phyloP scores from a whole-genome alignment of 2,888 invertebrate genomes.

The Nephrocerus scutellatus region DNA sequence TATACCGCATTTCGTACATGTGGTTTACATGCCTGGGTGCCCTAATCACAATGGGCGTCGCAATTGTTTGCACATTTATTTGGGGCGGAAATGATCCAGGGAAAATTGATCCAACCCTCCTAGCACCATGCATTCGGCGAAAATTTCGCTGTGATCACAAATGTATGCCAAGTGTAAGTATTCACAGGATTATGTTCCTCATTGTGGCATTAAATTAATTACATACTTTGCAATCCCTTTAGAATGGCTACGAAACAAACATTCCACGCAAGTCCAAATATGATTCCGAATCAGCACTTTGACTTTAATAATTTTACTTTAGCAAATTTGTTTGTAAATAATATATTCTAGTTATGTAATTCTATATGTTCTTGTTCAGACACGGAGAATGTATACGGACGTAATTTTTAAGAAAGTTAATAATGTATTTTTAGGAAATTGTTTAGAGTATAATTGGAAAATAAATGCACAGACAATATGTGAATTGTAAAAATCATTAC shows the following conservation, averaged over 20 bases:
- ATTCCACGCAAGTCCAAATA: slow-evolving; percentile 32
- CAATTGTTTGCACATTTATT: slow-evolving; percentile 33
- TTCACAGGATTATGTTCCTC: neutral
- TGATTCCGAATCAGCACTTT: slow-evolving; percentile 33
- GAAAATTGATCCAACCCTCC: slow-evolving; percentile 53
- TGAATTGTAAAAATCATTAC: too few relatives aligned
- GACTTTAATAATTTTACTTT: too few relatives aligned
- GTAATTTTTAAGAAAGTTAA: too few relatives aligned
- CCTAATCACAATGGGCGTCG: slow-evolving; percentile 52
- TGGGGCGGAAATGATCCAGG: slow-evolving; percentile 51
- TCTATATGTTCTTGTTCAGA: too few relatives aligned
- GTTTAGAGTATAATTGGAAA: too few relatives aligned
- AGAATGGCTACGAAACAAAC: slow-evolving; percentile 31
- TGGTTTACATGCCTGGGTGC: slow-evolving; percentile 67
- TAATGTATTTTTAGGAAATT: too few relatives aligned
- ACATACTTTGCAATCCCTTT: slow-evolving; percentile 6
- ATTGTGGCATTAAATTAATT: neutral
- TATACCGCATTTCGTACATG: slow-evolving; percentile 70
- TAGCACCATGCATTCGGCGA: slow-evolving; percentile 54
- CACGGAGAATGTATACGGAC: too few relatives aligned
- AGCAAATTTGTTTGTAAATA: too few relatives aligned
- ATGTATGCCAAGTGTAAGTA: slow-evolving; percentile 24
- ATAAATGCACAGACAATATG: too few relatives aligned
- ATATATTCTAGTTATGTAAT: too few relatives aligned
- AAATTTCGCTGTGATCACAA: slow-evolving; percentile 22